Base-by-base conservation (phyloP, 2,113 vertebrate species). In the Mungos mungo region DNA sequence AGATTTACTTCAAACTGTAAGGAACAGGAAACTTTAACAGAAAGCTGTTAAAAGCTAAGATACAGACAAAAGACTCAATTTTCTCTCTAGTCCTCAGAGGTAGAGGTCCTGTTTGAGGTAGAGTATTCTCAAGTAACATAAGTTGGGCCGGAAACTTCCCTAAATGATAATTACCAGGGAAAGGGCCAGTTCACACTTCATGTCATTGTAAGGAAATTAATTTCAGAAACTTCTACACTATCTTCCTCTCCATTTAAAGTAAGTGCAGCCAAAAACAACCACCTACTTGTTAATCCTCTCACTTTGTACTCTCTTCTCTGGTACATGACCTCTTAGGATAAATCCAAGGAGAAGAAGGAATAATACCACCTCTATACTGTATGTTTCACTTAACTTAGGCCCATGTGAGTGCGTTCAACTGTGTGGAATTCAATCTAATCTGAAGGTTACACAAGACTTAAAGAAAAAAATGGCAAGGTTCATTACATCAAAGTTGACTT, bases 1-100 rank as follows among this genome's bases (percentile, higher is more conserved):
- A 90, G 33, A 83, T 41, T 87, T 57, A n/a, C 71, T 60, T 68
- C n/a, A 96, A 88, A 95, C 50, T 6, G 3, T 45, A 96, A 81
- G 79, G 23, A 63, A 90, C 0, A 15, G 31, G 29, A 96, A 90
- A 77, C 27, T n/a, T 79, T 52, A 74, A 47, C 12, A 80, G 38
- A 69, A 85, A 35, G 27, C 13, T 47, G 1, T 60, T 74, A 52
- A 91, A 95, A 90, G 33, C 33, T 60, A 68, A 63, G 47, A 81
- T 8, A n/a, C 1, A 25, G 7, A 21, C 35, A 57, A 81, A 52
- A 50, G 52, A 65, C n/a, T 63, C n/a, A 80, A 29, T 76, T 38
- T 90, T 88, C 18, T 57, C 16, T 80, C 47, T 47, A 19, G 5
- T 47, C n/a, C 72, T 92, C 63, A 19, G 57, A 91, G 33, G 7